Base-by-base conservation (phyloP, 2,888 invertebrate genomes). In the Lycophotia porphyrea region DNA sequence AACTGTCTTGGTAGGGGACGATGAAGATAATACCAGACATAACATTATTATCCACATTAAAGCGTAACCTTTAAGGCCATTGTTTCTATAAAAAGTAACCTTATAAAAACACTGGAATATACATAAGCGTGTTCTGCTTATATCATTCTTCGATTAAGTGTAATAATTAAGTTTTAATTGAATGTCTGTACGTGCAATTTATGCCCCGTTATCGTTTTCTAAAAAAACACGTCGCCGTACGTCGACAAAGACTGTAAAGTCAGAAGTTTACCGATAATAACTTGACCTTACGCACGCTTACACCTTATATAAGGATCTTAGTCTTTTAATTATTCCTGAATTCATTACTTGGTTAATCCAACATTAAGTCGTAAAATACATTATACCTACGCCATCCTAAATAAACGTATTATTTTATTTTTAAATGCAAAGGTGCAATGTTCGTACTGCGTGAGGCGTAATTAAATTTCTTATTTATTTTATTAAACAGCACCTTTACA, bases 361-460 rank as follows among this genome's bases (percentile, higher is more conserved):
- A 84, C 82, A 89, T 88, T 88, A 87, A 88, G 88, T 76, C 80
- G 84, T 88, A 86, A 87, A 89, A 85, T 74, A 78, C 77, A 79
- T 85, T 81, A 78, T 85, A 80, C 74, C 73, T 78, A 83, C 83
- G 15, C 39, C 27, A 80, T 76, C 79, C 69, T 85, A 89, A 89
- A 89, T 86, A 90, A 87, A 82, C 52, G 68, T 80, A 83, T 82
- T 71, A 87, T 79, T 88, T 88, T 84, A 88, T 86, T 84, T 76
- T 84, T 64, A 72, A 78, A 78, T 31, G 5, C 65, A 76, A 78
- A 68, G 65, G 39, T 84, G 69, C 71, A 61, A 65, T 72, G 65
- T 69, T 79, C 49, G 27, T 61, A 47, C 70, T 36, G 70, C 61
- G 72, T 61, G 71, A 71, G n/a, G 58, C 8, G 75, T 67, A 78